Evolutionary conservation across 2,888 invertebrate species (phyloP).

Genomic region (Argyra leucocephala): DNA sequence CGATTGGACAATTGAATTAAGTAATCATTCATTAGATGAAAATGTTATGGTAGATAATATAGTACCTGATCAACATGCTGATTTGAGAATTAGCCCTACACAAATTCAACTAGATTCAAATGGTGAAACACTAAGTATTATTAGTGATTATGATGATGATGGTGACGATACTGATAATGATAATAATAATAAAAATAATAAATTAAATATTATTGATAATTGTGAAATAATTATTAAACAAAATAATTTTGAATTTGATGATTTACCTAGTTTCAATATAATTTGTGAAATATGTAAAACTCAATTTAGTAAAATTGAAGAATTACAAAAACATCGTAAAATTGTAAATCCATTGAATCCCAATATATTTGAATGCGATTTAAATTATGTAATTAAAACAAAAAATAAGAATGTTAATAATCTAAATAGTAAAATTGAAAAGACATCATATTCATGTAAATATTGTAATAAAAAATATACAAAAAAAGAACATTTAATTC

Average conservation of each 20-base stretch:
- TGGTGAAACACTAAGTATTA: neutral
- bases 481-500: neutral
- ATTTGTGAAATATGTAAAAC: neutral
- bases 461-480: neutral
- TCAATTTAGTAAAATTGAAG: neutral
- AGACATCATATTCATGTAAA: neutral
- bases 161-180: neutral
- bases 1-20: neutral
- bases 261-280: constrained; percentile 1
- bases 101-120: neutral
- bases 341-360: neutral
- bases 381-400: neutral
- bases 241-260: neutral
- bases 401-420: neutral
- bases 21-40: neutral
- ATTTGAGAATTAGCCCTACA: neutral
- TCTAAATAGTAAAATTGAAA: neutral
- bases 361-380: neutral
- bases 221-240: neutral
- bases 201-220: neutral
- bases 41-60: no score
- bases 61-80: no score
- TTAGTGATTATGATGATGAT: neutral
- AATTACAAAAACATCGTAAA: constrained; percentile 1
- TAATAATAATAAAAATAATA: no score